Conservation (phyloP, 2,888 invertebrate genomes). For the Melikaiella ostensackeni region DNA sequence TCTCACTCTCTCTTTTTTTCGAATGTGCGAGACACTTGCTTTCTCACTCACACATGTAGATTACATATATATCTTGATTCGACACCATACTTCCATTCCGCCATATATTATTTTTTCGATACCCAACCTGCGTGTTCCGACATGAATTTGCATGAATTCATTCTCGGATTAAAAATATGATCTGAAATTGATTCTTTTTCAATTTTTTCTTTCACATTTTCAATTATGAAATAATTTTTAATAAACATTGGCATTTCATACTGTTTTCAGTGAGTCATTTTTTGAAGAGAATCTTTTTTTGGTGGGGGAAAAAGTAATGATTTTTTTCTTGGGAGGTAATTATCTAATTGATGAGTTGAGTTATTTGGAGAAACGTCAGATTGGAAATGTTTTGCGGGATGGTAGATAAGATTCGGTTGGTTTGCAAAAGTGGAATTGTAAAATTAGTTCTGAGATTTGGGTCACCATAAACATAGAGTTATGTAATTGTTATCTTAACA, state of each 20-base stretch:
- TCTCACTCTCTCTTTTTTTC: constrained; percentile 45
- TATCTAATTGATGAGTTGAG: too few relatives aligned
- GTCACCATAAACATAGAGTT: constrained; percentile 71
- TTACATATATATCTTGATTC: constrained; percentile 40
- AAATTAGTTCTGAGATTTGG: constrained; percentile 51
- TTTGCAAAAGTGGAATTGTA: constrained; percentile 40
- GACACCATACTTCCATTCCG: constrained; percentile 42
- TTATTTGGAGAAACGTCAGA: too few relatives aligned
- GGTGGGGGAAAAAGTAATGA: neutral
- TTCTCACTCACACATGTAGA: constrained; percentile 39
- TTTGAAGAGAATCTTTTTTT: neutral
- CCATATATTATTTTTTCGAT: constrained; percentile 49
- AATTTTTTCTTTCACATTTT: neutral
- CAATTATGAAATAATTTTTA: neutral
- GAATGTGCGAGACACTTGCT: constrained; percentile 46
- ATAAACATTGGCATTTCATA: neutral
- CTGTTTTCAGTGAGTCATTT: neutral
- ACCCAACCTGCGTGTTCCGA: constrained; percentile 30
- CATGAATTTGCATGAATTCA: constrained; percentile 2
- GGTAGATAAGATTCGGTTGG: neutral
- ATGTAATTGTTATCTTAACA: constrained; percentile 65
- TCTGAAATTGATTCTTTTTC: neutral
- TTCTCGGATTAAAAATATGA: too few relatives aligned
- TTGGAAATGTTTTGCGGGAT: neutral
- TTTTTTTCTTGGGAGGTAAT: neutral